Percentiles rank a stretch among this genome's conserved stretches.
These are phyloP conservation scores for Cryptoprocta ferox DNA, from an alignment of 2,797 vertebrate genomes.

Conservation along the genomic window DNA sequence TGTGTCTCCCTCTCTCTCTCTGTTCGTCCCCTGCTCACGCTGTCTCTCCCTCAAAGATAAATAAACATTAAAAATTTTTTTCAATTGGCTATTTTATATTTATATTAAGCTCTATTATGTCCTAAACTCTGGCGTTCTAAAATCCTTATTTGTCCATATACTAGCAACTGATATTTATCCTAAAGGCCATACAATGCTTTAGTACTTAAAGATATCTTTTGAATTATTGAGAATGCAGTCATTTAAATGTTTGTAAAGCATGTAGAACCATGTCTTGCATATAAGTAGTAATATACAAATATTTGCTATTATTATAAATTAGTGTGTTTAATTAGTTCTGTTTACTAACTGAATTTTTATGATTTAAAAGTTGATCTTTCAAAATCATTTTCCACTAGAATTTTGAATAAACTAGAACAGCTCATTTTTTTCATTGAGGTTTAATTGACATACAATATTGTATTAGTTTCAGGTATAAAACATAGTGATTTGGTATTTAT, in stretches of 20 bases:
- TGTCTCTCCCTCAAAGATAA: too few species aligned
- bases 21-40: too few species aligned
- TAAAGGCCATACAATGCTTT: not conserved
- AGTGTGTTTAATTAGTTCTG: not conserved
- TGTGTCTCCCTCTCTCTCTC: too few species aligned
- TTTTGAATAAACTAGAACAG: not conserved
- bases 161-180: not conserved
- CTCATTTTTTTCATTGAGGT: not conserved
- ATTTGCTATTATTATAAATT: not conserved
- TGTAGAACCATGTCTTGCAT: not conserved
- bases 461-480: not conserved
- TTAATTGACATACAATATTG: not conserved
- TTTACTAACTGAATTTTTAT: not conserved
- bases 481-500: not conserved
- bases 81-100: not conserved
- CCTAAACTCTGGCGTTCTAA: not conserved
- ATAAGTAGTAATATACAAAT: not conserved
- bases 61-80: too few species aligned
- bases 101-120: not conserved
- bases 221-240: not conserved
- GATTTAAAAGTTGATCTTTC: constrained; percentile 18
- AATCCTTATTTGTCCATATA: not conserved
- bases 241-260: not conserved
- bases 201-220: not conserved
- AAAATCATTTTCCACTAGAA: not conserved